Evolutionary conservation across 2,888 invertebrate species (phyloP).

Genomic region (Acanthosepion pharaonis): DNA sequence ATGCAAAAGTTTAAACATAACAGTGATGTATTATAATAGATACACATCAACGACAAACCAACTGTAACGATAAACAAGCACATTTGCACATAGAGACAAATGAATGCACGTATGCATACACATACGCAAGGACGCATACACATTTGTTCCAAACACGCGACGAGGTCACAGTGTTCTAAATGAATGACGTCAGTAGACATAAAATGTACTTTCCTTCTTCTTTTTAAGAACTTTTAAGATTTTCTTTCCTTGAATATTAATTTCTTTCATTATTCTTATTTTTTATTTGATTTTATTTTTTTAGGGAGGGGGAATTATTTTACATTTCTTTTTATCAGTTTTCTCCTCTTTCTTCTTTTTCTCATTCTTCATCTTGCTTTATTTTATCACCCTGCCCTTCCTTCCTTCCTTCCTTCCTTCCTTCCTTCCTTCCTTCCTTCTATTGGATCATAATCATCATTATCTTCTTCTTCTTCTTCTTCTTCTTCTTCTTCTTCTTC

Average conservation of each 20-base stretch:
- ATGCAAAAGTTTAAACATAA: no score
- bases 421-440: background rate
- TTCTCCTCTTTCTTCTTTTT: background rate
- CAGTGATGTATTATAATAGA: background rate
- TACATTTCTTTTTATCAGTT: background rate
- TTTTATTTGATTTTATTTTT: background rate
- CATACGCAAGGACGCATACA: background rate
- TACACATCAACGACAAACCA: background rate
- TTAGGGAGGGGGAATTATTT: background rate
- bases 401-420: no score
- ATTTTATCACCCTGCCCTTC: background rate
- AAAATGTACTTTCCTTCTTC: background rate
- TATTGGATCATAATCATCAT: background rate
- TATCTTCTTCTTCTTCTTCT: background rate
- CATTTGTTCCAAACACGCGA: background rate
- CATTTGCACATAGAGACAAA: background rate
- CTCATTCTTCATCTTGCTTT: background rate
- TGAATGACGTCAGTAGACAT: background rate
- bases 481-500: background rate
- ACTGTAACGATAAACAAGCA: background rate
- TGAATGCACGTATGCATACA: no score
- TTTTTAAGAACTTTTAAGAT: background rate
- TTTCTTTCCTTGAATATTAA: background rate
- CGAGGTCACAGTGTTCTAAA: background rate
- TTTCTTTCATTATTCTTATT: background rate